These are phyloP conservation scores for Venturia canescens DNA, from an alignment of 1,140 invertebrate genomes.

Conservation along the genomic window DNA sequence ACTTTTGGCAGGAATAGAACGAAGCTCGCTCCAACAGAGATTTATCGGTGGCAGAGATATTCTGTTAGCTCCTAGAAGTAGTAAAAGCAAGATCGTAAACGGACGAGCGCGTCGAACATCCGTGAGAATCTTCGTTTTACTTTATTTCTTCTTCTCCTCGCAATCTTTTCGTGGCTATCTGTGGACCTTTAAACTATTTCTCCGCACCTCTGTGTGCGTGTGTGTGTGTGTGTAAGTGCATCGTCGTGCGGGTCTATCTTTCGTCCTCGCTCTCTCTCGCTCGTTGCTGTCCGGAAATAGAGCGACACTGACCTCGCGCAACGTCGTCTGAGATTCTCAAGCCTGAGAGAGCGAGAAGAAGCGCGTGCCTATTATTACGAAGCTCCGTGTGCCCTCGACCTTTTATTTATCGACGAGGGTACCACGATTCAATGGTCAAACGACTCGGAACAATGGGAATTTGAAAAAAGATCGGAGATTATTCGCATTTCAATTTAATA, in stretches of 20 bases:
- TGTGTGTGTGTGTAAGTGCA: not conserved
- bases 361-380: constrained; percentile 1
- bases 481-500: too few species aligned
- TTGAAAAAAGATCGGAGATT: not conserved
- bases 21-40: not conserved
- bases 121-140: constrained; percentile 38
- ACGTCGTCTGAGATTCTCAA: constrained; percentile 5
- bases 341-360: not conserved
- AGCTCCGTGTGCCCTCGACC: constrained; percentile 9
- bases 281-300: constrained; percentile 41
- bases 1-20: not conserved
- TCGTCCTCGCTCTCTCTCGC: not conserved
- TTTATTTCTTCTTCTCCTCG: constrained; percentile 12
- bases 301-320: constrained; percentile 42
- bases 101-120: constrained; percentile 23
- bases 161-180: constrained; percentile 10
- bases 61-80: constrained; percentile 20
- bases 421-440: not conserved
- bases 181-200: constrained; percentile 4
- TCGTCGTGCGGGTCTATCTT: not conserved
- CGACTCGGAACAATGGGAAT: not conserved
- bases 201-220: not conserved
- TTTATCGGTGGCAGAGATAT: not conserved
- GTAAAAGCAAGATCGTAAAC: constrained; percentile 28
- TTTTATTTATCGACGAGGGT: not conserved